These are phyloP conservation scores for Andrena haemorrhoa DNA, from an alignment of 2,888 invertebrate genomes.

Conservation along the genomic window DNA sequence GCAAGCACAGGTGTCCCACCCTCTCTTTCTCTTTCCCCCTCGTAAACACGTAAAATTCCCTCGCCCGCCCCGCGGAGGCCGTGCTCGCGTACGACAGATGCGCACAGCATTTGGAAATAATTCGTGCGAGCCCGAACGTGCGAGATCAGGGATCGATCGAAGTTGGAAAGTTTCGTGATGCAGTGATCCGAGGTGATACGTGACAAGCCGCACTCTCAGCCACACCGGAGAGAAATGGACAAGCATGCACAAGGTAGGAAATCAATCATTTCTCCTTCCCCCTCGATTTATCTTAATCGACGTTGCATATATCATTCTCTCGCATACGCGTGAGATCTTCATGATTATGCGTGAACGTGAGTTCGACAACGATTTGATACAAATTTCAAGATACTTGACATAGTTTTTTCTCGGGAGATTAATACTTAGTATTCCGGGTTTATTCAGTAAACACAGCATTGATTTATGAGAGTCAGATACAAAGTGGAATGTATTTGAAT, in stretches of 20 bases:
- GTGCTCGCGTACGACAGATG: slow-evolving; percentile 58
- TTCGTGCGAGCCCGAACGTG: slow-evolving; percentile 53
- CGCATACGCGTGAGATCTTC: too few species aligned
- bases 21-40: neutral
- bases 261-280: neutral
- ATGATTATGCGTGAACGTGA: too few species aligned
- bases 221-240: slow-evolving; percentile 78
- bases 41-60: slow-evolving; percentile 47
- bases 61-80: slow-evolving; percentile 4
- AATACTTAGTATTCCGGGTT: too few species aligned
- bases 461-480: neutral
- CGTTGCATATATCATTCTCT: too few species aligned
- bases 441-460: neutral
- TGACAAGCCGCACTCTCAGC: slow-evolving; percentile 63
- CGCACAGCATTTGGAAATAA: slow-evolving; percentile 62
- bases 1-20: slow-evolving; percentile 14
- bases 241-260: slow-evolving; percentile 79
- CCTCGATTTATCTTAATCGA: too few species aligned
- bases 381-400: too few species aligned
- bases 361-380: too few species aligned
- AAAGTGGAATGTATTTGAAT: neutral
- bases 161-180: slow-evolving; percentile 78
- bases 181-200: slow-evolving; percentile 75
- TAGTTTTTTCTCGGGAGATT: too few species aligned
- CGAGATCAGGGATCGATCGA: slow-evolving; percentile 58